Evolutionary conservation across 2,888 invertebrate species (phyloP), one percentile per base, ranked within the genome.

Genomic region (Acanthosoma haemorrhoidale): DNA sequence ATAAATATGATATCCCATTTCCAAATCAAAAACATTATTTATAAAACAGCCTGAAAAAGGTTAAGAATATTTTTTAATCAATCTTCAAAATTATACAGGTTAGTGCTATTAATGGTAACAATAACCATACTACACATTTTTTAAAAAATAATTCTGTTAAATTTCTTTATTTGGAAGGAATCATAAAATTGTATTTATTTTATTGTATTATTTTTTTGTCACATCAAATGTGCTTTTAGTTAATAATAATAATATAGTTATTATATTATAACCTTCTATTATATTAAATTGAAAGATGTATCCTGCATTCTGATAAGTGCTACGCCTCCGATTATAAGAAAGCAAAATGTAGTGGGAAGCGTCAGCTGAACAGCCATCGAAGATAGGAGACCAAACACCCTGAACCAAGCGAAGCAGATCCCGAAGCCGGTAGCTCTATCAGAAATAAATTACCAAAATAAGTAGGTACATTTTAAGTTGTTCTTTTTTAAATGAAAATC

Each of bases 361-460:
- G 16, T 36, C 25, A 43, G 34, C 4, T 6, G 3, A 13, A 58
- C 36, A 29, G 39, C 59, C 11, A 69, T 32, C 3, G 71, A 31
- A 15, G 63, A 21, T 32, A 60, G 41, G 0, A 73, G 58, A n/a
- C 72, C 72, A 16, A 71, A 51, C 13, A 67, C 11, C 9, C 72
- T 63, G 25, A 73, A 73, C 61, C 64, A 73, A 38, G 57, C 59
- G 15, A 73, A 71, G 21, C 69, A 68, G 16, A 71, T 32, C 6
- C 72, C 72, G 18, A 73, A 73, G 2, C 71, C 71, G 21, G 69
- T 73, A 21, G 71, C 71, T 51, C 72, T 73, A 69, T 3, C 69
- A 61, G 9, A 41, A 39, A 34, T 11, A 59, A 61, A n/a, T n/a
- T n/a, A 36, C 34, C 16, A 36, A 57, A 18, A 2, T 15, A 59